Conservation (phyloP, 1,140 invertebrate genomes). For the Cydia pomonella region DNA sequence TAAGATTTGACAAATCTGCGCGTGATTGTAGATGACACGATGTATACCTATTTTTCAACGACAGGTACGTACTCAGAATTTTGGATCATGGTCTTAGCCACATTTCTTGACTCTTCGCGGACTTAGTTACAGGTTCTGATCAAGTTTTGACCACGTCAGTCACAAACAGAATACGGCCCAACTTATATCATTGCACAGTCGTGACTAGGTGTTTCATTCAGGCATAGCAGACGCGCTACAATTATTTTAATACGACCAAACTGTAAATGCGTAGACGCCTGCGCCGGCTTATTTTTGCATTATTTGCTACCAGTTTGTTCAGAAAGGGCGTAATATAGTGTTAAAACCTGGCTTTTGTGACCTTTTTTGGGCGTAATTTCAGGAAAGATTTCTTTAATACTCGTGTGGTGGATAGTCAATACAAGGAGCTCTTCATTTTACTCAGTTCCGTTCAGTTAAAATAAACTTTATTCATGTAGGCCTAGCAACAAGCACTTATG, state of each 20-base stretch:
- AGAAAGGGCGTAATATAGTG: not conserved
- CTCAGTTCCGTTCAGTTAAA: too few relatives aligned
- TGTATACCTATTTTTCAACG: too few relatives aligned
- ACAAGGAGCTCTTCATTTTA: too few relatives aligned
- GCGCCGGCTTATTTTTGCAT: constrained; percentile 20
- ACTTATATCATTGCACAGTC: constrained; percentile 44
- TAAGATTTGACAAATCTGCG: too few relatives aligned
- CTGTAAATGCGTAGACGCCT: constrained; percentile 25
- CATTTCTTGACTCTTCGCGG: not conserved
- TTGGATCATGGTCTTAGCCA: too few relatives aligned
- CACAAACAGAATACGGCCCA: not conserved
- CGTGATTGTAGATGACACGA: too few relatives aligned
- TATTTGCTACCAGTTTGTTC: not conserved
- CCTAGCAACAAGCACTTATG: too few relatives aligned
- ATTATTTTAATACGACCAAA: constrained; percentile 28
- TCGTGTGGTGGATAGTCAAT: too few relatives aligned
- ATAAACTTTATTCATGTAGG: too few relatives aligned
- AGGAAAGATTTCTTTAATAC: not conserved
- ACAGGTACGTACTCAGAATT: too few relatives aligned
- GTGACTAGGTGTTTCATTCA: constrained; percentile 49
- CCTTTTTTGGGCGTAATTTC: not conserved
- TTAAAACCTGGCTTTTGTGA: not conserved
- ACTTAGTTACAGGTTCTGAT: not conserved
- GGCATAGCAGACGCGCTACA: constrained; percentile 38
- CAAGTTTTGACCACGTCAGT: not conserved